These are phyloP conservation scores for Capitulum mitella DNA, from an alignment of 2,888 invertebrate species.

Conservation along the genomic window DNA sequence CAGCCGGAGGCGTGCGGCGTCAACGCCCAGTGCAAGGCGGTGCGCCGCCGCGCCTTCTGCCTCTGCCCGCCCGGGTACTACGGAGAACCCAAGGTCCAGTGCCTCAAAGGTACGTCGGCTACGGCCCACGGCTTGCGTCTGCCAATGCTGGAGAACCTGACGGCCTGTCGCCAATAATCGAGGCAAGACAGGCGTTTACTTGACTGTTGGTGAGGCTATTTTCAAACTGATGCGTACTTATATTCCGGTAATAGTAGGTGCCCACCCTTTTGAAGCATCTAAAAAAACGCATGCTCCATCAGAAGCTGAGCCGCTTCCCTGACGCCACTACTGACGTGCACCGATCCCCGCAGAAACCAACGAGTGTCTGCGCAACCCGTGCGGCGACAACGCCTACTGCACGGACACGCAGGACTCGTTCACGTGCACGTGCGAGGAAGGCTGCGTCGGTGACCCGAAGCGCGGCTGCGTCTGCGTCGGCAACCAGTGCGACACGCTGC, in stretches of 20 bases:
- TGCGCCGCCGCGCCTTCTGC: constrained; percentile 57
- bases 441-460: constrained; percentile 73
- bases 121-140: too few species aligned
- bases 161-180: too few species aligned
- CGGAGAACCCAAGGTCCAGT: constrained; percentile 70
- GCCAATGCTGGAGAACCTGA: too few species aligned
- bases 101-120: constrained; percentile 49
- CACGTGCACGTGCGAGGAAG: constrained; percentile 70
- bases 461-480: constrained; percentile 69
- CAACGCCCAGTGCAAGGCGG: constrained; percentile 53
- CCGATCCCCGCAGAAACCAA: constrained; percentile 34
- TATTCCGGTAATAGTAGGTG: too few species aligned
- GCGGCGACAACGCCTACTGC: constrained; percentile 75
- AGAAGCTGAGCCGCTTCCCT: too few species aligned
- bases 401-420: constrained; percentile 58
- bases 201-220: too few species aligned
- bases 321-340: too few species aligned
- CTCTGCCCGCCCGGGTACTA: constrained; percentile 73
- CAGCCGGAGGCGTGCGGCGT: constrained; percentile 80
- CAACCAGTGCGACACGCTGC: constrained; percentile 60
- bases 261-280: too few species aligned
- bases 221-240: too few species aligned
- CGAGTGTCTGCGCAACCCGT: constrained; percentile 57
- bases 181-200: too few species aligned
- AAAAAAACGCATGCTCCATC: too few species aligned